Percentiles rank a stretch among this genome's conserved stretches.
Evolutionary conservation across 2,888 invertebrate species (phyloP).

Genomic region (Megalurothrips usitatus): DNA sequence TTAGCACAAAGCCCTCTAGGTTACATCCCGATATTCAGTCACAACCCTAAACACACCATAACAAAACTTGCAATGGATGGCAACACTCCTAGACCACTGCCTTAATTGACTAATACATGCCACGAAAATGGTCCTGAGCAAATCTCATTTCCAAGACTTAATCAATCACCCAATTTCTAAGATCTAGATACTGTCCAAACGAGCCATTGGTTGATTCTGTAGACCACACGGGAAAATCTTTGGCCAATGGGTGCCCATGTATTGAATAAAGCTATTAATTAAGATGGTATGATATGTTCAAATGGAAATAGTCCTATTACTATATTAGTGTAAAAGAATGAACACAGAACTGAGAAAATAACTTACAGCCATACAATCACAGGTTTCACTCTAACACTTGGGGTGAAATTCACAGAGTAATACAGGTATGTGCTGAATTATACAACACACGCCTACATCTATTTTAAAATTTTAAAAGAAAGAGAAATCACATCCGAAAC

Average conservation of each 20-base stretch:
- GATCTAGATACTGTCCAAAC: too few species aligned
- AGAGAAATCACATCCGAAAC: not conserved
- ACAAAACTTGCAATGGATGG: too few species aligned
- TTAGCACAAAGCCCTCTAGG: too few species aligned
- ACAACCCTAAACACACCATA: too few species aligned
- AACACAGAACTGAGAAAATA: not conserved
- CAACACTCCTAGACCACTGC: too few species aligned
- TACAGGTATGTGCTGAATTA: not conserved
- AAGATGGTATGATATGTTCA: not conserved
- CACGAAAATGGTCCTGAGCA: too few species aligned
- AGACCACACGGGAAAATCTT: not conserved
- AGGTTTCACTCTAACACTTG: not conserved
- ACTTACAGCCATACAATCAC: not conserved
- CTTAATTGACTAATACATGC: too few species aligned
- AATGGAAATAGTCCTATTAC: not conserved
- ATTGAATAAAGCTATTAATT: not conserved
- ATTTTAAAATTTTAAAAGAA: not conserved
- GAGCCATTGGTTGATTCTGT: not conserved
- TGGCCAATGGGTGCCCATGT: not conserved
- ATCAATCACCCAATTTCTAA: too few species aligned
- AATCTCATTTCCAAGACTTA: too few species aligned
- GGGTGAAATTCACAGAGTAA: not conserved
- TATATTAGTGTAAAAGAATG: not conserved
- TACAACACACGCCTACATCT: not conserved
- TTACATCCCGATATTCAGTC: too few species aligned